These are phyloP conservation scores for Cosmorhoe ocellata DNA, from an alignment of 2,888 invertebrate species.

Conservation along the genomic window DNA sequence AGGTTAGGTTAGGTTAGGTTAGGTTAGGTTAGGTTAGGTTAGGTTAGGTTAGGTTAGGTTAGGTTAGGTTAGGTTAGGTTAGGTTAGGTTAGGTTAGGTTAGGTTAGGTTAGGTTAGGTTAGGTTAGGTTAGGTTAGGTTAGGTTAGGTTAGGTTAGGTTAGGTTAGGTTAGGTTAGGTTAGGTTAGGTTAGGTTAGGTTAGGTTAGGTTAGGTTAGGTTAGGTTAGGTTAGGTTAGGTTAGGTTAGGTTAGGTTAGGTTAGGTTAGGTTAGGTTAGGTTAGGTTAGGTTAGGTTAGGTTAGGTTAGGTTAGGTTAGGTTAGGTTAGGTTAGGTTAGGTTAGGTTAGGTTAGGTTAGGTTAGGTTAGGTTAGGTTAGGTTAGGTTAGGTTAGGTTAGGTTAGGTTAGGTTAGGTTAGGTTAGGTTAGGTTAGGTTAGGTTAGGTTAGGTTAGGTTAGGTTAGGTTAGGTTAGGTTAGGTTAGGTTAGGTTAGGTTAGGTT, in stretches of 20 bases:
- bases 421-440: neutral
- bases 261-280: neutral
- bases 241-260: constrained; percentile 1
- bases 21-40: constrained; percentile 1
- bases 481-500: constrained; percentile 4
- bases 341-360: neutral
- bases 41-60: neutral
- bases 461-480: constrained; percentile 4
- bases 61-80: neutral
- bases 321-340: neutral
- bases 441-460: constrained; percentile 1
- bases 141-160: constrained; percentile 1
- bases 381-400: neutral
- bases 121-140: constrained; percentile 1
- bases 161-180: constrained; percentile 1
- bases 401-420: neutral
- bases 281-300: neutral
- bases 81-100: neutral
- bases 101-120: constrained; percentile 1
- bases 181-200: constrained; percentile 1
- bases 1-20: constrained; percentile 4
- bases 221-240: constrained; percentile 1
- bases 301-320: neutral
- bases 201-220: constrained; percentile 1
- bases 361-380: neutral